These are phyloP conservation scores for Tringa solitaria DNA, from an alignment of 2,113 vertebrate species.

Conservation along the genomic window DNA sequence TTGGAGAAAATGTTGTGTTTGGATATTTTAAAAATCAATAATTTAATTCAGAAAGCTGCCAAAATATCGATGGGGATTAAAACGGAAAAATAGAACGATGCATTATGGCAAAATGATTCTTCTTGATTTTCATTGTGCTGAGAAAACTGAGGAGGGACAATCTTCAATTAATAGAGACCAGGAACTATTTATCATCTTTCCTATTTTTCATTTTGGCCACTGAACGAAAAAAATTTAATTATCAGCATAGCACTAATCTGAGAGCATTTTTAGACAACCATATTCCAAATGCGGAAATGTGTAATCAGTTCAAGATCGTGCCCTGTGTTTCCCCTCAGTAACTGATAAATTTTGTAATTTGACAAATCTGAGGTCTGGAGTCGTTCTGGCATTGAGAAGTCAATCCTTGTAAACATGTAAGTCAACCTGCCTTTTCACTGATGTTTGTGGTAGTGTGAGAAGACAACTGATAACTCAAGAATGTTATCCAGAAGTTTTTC, in stretches of 20 bases:
- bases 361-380: background rate
- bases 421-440: background rate
- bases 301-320: background rate
- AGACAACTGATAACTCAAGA: background rate
- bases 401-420: background rate
- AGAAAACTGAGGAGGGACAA: background rate
- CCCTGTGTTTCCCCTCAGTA: background rate
- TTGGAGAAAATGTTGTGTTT: background rate
- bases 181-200: background rate
- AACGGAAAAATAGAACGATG: background rate
- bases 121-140: background rate
- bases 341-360: background rate
- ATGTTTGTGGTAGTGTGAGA: background rate
- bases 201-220: background rate
- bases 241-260: background rate
- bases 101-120: background rate
- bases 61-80: constrained; percentile 27
- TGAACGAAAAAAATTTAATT: background rate
- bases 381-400: background rate
- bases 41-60: background rate
- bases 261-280: background rate
- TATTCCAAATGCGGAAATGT: background rate
- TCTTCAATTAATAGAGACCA: background rate
- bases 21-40: background rate
- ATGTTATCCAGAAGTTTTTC: background rate